A percentile compares a stretch with the other conserved stretches of the same genome.
phyloP scores from a whole-genome alignment of 1,140 invertebrate genomes.

The Drosophila tani region DNA sequence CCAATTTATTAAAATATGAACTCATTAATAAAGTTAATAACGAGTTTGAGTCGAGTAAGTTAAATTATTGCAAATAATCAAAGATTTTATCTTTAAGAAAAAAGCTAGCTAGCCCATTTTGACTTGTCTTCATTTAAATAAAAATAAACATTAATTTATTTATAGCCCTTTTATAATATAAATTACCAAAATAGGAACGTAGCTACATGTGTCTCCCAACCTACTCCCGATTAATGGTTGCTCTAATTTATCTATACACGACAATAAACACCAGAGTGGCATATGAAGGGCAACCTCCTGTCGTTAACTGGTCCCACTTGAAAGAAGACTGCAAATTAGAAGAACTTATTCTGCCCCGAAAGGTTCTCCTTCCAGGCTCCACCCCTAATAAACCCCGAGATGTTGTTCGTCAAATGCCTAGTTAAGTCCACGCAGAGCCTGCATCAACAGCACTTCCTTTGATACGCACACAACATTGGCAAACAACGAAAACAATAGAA shows the following conservation, averaged over 20 bases:
- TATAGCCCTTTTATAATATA: neutral
- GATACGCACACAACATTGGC: conserved; percentile 47
- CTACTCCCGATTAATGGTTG: neutral
- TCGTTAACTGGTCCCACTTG: neutral
- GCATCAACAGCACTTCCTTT: conserved; percentile 58
- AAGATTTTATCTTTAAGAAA: too few species aligned
- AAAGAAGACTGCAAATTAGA: conserved; percentile 3
- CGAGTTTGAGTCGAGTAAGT: too few species aligned
- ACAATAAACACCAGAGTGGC: neutral
- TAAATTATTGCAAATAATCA: too few species aligned
- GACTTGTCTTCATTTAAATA: too few species aligned
- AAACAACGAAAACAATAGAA: conserved; percentile 47
- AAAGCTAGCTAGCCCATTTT: too few species aligned
- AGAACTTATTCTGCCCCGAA: neutral
- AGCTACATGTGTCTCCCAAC: too few species aligned
- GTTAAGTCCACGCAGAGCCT: conserved; percentile 37
- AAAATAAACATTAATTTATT: too few species aligned
- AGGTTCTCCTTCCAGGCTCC: too few species aligned
- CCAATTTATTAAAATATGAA: too few species aligned
- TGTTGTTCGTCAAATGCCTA: conserved; percentile 36
- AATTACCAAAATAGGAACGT: neutral
- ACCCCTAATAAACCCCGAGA: conserved; percentile 29
- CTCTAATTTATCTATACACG: neutral
- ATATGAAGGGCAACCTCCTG: neutral
- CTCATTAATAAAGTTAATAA: too few species aligned